Evolutionary conservation across 2,113 vertebrate species (phyloP), one percentile per base, ranked within the genome.

Genomic region (Melanerpes aurifrons): DNA sequence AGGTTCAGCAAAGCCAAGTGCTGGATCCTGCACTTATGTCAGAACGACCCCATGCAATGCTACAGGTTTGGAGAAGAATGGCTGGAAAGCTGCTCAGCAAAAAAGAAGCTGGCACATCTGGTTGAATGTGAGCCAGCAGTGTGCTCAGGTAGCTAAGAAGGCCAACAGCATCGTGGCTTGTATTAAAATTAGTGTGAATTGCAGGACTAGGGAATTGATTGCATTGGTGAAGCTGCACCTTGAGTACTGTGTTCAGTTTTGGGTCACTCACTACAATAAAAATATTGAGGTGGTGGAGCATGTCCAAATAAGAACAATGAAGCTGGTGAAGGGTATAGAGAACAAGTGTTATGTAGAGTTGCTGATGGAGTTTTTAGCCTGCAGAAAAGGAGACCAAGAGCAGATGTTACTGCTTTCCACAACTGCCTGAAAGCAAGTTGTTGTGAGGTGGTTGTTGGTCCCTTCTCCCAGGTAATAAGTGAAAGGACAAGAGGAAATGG

Each of bases 31-130:
- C 45, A 24, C 28, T 21, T 32, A 7, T 5, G 43, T 78, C 37
- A 8, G 43, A 48, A 21, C 48, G 37, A 9, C 15, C 21, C 7
- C 15, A 15, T 54, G 58, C 21, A 70, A 17, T 0, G 0, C n/a
- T n/a, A 6, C 10, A 4, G 5, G 9, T 3, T 19, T 43, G 9
- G 14, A 15, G 6, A 28, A 7, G 9, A 80, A 32, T n/a, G 25
- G 5, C 74, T 87, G 57, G 12, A 61, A 70, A 79, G 14, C 43
- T 79, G 35, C 31, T 50, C 9, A 5, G 24, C 15, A 22, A 62
- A 59, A 74, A 64, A 28, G 20, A 25, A 9, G 12, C 7, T 73
- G 32, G 10, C 82, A 19, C 10, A 28, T 48, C 22, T 10, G 15
- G 11, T 26, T 87, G 67, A 32, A 56, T 28, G 15, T 56, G 25